Evolutionary conservation across 2,797 vertebrate genomes (phyloP).

Genomic region (Semotilus atromaculatus): DNA sequence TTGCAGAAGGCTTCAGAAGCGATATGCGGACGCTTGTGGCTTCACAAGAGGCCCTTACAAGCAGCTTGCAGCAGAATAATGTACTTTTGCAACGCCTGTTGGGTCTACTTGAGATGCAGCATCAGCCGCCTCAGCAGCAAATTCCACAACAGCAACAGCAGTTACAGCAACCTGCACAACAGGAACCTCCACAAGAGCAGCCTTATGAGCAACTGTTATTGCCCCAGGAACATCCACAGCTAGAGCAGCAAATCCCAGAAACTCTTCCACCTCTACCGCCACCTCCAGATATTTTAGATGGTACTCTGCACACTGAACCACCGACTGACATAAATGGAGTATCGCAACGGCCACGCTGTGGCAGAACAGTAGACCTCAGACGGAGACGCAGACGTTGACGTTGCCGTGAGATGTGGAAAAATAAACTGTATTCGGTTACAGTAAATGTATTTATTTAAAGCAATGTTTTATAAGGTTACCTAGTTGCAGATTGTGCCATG

Average conservation of each 20-base stretch:
- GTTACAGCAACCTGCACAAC: constrained; percentile 65
- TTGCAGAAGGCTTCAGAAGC: constrained; percentile 79
- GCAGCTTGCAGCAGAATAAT: constrained; percentile 84
- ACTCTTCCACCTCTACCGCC: constrained; percentile 64
- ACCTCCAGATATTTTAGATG: constrained; percentile 71
- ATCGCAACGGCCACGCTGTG: constrained; percentile 73
- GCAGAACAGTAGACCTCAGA: constrained; percentile 78
- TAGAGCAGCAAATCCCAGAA: constrained; percentile 66
- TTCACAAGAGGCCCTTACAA: constrained; percentile 80
- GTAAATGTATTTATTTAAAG: constrained; percentile 58
- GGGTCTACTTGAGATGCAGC: constrained; percentile 81
- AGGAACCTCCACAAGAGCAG: constrained; percentile 72
- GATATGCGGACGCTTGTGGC: constrained; percentile 82
- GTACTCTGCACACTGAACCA: constrained; percentile 70
- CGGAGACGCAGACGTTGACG: constrained; percentile 77
- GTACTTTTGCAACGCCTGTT: constrained; percentile 81
- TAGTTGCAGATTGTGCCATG: constrained; percentile 46
- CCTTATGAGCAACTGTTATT: constrained; percentile 66
- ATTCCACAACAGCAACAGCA: constrained; percentile 59
- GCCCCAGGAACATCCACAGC: constrained; percentile 69
- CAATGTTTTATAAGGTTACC: constrained; percentile 52
- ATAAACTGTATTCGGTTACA: constrained; percentile 44
- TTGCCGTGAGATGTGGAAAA: constrained; percentile 26
- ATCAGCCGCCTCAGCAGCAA: constrained; percentile 66
- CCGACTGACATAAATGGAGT: constrained; percentile 65